Conservation (phyloP, 1,140 invertebrate genomes). For the Conus ventricosus region DNA sequence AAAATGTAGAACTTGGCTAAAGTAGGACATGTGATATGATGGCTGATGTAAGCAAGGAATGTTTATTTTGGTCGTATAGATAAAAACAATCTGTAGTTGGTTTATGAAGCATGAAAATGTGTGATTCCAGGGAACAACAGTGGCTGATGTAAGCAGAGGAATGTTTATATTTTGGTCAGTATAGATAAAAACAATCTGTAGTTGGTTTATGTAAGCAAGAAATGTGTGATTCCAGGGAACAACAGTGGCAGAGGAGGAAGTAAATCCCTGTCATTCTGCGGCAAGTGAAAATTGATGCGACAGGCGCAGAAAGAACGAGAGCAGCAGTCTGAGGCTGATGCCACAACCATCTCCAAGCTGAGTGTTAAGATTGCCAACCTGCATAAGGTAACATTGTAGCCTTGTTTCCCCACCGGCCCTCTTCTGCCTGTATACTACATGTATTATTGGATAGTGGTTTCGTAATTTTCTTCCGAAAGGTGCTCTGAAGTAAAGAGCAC, state of each 20-base stretch:
- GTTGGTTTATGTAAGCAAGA: neutral
- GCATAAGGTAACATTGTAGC: slow-evolving; percentile 73
- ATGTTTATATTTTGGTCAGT: no score
- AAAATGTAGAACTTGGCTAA: no score
- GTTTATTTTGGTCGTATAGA: neutral
- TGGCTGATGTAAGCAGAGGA: no score
- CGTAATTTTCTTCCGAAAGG: neutral
- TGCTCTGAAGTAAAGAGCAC: no score
- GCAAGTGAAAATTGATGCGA: slow-evolving; percentile 51
- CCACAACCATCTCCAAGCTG: slow-evolving; percentile 77
- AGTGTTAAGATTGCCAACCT: slow-evolving; percentile 89
- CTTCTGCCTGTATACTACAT: neutral
- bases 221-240: slow-evolving; percentile 57
- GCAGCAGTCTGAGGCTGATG: slow-evolving; percentile 58
- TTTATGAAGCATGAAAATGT: neutral
- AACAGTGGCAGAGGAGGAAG: slow-evolving; percentile 73
- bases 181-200: neutral
- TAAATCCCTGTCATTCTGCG: slow-evolving; percentile 68
- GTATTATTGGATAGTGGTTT: neutral
- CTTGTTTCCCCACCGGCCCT: neutral
- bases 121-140: slow-evolving; percentile 62
- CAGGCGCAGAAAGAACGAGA: slow-evolving; percentile 52
- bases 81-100: neutral
- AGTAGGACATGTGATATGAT: no score
- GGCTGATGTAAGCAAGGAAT: no score